These are phyloP conservation scores for Tauraco hartlaubi DNA, from an alignment of 2,797 vertebrate species.

Conservation along the genomic window DNA sequence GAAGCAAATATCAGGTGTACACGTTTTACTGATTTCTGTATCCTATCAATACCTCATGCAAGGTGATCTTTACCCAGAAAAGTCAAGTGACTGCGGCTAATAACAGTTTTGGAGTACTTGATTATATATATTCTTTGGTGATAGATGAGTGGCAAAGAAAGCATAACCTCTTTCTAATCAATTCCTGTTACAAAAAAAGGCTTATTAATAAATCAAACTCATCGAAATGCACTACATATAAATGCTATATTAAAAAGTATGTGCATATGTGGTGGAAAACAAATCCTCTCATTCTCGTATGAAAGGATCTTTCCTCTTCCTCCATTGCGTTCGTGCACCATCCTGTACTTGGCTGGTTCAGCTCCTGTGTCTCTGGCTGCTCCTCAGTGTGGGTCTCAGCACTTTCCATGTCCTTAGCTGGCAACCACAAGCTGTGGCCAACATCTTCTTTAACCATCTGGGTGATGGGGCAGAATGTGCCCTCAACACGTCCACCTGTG, in stretches of 20 bases:
- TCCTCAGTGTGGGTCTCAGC: background rate
- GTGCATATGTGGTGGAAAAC: background rate
- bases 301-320: background rate
- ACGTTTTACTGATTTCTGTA: constrained; percentile 1
- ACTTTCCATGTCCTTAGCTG: background rate
- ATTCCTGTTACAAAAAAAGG: background rate
- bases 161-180: background rate
- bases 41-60: background rate
- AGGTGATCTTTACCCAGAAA: background rate
- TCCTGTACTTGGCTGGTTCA: background rate
- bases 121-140: background rate
- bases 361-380: rapidly evolving
- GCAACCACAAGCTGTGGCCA: background rate
- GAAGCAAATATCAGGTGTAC: background rate
- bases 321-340: rapidly evolving
- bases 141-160: background rate
- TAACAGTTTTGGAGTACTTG: background rate
- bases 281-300: background rate
- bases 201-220: background rate
- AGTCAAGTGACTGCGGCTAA: background rate
- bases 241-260: background rate
- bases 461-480: background rate
- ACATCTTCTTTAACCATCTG: background rate
- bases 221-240: background rate
- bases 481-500: background rate